Conservation (phyloP, 92 coral and sea anemone genomes). For the Palythoa caribaeorum region DNA sequence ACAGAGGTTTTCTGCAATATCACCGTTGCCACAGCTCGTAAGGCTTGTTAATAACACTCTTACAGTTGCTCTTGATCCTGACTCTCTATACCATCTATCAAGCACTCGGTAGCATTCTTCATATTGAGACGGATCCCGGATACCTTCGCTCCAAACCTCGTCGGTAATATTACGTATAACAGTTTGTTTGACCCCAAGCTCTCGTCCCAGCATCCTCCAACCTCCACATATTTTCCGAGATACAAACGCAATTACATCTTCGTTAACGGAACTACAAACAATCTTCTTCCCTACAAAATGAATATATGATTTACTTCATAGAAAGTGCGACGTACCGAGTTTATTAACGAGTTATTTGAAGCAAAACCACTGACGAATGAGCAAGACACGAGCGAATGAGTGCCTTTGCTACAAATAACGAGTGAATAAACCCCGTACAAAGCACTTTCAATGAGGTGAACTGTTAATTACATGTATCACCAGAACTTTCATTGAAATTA, state of each 20-base stretch:
- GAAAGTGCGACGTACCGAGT: too few species aligned
- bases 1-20: not conserved
- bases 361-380: too few species aligned
- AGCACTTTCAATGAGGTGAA: too few species aligned
- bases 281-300: not conserved
- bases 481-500: too few species aligned
- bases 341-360: too few species aligned
- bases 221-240: not conserved
- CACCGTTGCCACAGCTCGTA: not conserved
- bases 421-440: too few species aligned
- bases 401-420: too few species aligned
- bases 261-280: not conserved
- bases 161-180: not conserved
- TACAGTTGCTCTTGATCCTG: not conserved
- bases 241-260: not conserved
- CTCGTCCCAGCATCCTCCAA: constrained; percentile 1
- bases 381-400: too few species aligned
- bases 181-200: not conserved
- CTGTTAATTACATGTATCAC: too few species aligned
- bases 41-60: not conserved
- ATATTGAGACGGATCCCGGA: not conserved
- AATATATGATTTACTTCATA: too few species aligned
- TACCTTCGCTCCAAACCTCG: not conserved
- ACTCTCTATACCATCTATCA: not conserved
- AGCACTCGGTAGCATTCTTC: constrained; percentile 16